Base-by-base conservation (phyloP, 2,113 vertebrate species). In the Gorilla gorilla region DNA sequence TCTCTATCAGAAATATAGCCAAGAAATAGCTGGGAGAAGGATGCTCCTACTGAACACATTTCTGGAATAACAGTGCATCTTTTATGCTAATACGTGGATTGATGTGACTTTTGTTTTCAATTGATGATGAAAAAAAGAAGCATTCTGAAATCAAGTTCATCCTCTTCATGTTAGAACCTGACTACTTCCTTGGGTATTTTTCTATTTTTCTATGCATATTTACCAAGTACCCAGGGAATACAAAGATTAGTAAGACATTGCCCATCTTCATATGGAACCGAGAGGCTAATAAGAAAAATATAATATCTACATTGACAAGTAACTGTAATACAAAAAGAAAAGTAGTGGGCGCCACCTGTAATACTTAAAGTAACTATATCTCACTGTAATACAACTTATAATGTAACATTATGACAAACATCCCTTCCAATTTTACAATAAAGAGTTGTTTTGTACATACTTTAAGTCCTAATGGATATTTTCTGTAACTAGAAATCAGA, bases 401-500 rank as follows among this genome's bases (percentile, higher is more conserved):
- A 72, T 64, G 17, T 76, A 32, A 85, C 17, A 81, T 83, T 78
- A 87, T 83, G 14, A 80, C 14, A 78, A 35, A 25, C 23, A 82
- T 11, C 23, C 88, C 7, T 76, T 89, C 40, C 22, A 83, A 40
- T 81, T 96, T 96, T 83, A 92, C 40, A 81, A 86, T 20, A 87
- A 80, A 94, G 5, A 81, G 7, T 16, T 79, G 6, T 91, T 93
- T 78, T 27, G 1, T 40, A 59, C 11, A 70, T 73, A 79, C 64
- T 95, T 73, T 72, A 89, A 89, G 52, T 86, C 20, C 8, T 86
- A 91, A 79, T n/a, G 25, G 27, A 43, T 38, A 76, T 90, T 94
- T 96, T 89, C 30, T 95, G 27, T 95, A 84, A 80, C 66, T 84
- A 70, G 93, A 93, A 91, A 90, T 88, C 35, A 91, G 38, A 16